These are phyloP conservation scores for Argyrosomus japonicus DNA, from an alignment of 2,113 vertebrate species.

Conservation along the genomic window DNA sequence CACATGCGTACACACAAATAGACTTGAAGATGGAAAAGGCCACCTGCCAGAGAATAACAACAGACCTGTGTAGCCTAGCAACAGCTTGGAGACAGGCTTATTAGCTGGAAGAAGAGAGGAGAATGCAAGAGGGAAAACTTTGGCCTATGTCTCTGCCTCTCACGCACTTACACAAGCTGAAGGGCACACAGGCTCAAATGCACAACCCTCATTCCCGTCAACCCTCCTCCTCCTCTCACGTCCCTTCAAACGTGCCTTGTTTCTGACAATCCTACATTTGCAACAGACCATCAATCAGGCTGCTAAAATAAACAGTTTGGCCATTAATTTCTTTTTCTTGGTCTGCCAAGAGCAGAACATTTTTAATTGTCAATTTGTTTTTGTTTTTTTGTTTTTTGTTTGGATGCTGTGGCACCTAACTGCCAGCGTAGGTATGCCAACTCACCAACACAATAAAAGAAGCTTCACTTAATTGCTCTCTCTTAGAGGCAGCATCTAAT, in stretches of 20 bases:
- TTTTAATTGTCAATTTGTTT: constrained; percentile 75
- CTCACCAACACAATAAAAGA: constrained; percentile 32
- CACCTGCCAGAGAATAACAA: constrained; percentile 66
- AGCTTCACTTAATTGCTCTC: constrained; percentile 55
- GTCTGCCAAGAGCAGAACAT: constrained; percentile 59
- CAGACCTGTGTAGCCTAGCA: constrained; percentile 78
- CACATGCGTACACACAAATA: not conserved
- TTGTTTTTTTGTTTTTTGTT: constrained; percentile 13
- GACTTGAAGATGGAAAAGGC: constrained; percentile 47
- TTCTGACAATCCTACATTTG: constrained; percentile 53
- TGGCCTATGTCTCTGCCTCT: constrained; percentile 48
- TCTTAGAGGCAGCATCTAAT: constrained; percentile 54
- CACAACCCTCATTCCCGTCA: constrained; percentile 19
- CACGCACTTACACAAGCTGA: constrained; percentile 47
- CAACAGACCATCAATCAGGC: constrained; percentile 65
- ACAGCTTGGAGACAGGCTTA: constrained; percentile 69
- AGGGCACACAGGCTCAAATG: constrained; percentile 36
- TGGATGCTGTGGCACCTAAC: constrained; percentile 34
- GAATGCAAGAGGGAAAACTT: constrained; percentile 63
- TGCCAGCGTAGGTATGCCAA: constrained; percentile 41
- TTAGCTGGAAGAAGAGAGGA: constrained; percentile 62
- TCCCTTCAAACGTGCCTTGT: constrained; percentile 32
- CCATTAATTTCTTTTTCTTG: constrained; percentile 24
- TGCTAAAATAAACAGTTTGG: constrained; percentile 63
- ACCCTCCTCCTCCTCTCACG: constrained; percentile 18